phyloP scores from a whole-genome alignment of 2,797 vertebrate genomes.

The Rhinophrynus dorsalis region DNA sequence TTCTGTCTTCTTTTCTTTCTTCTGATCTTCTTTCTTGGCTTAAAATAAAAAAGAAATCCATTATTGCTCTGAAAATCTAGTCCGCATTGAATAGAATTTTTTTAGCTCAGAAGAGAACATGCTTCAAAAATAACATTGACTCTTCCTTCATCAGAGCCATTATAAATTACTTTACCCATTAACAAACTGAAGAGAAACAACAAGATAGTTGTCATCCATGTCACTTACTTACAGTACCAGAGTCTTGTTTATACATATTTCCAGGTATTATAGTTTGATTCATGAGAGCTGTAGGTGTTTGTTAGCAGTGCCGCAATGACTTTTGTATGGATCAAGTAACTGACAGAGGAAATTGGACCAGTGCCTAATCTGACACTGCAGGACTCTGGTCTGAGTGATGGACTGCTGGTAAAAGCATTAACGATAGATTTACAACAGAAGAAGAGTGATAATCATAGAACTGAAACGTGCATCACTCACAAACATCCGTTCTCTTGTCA shows the following conservation, averaged over 20 bases:
- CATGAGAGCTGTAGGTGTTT: neutral
- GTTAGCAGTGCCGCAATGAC: constrained; percentile 3
- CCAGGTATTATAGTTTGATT: constrained; percentile 8
- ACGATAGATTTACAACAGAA: neutral
- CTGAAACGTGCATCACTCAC: neutral
- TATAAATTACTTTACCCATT: too few relatives aligned
- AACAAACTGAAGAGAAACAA: neutral
- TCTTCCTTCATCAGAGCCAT: too few relatives aligned
- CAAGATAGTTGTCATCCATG: neutral
- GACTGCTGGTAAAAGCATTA: neutral
- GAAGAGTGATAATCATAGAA: neutral
- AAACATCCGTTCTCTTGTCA: neutral
- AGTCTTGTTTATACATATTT: neutral
- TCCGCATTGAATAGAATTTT: too few relatives aligned
- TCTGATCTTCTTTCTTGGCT: too few relatives aligned
- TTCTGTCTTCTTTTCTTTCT: too few relatives aligned
- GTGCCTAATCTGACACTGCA: neutral
- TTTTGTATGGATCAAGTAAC: constrained; percentile 15
- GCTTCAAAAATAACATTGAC: too few relatives aligned
- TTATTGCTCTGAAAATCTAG: too few relatives aligned
- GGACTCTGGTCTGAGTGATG: neutral
- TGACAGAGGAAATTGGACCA: constrained; percentile 1
- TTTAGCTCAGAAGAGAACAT: too few relatives aligned
- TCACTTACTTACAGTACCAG: neutral
- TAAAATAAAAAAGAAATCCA: too few relatives aligned